Evolutionary conservation across 1,140 invertebrate genomes (phyloP), one percentile per base, ranked within the genome.

Genomic region (Zaprionus tsacasi): DNA sequence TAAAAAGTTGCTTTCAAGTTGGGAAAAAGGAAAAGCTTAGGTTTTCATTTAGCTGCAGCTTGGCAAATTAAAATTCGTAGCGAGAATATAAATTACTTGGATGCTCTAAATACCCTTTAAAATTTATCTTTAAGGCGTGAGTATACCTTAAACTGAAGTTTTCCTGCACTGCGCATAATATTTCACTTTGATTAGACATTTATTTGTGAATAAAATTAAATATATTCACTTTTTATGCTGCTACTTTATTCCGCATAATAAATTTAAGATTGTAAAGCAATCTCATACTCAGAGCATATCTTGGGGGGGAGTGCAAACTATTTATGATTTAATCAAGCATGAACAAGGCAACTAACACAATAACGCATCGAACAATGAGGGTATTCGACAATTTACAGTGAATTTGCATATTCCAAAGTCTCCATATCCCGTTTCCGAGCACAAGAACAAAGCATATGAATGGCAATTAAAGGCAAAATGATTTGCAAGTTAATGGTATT

Each of bases 301-400:
- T 15, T 27, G 36, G 38, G 13, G 13, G 38, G 13, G 36, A 67
- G 43, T 71, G 70, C 43, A 56, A 81, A 65, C 59, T 72, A 74
- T 73, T 83, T 82, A 78, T 71, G 72, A 67, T 59, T 83, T 83
- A 87, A 78, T 88, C 82, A 87, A 78, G 69, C 82, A 83, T 78
- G 58, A 83, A 87, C 70, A 78, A 64, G 48, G 56, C 60, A 69
- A 48, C 12, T 38, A 72, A 75, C 69, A 38, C 76, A 68, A 58
- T 27, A 58, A 64, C 15, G 45, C 33, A 12, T 38, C 27, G 15
- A 58, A 57, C 13, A 67, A 67, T 45, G 60, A 72, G 15, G 40
- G 13, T 55, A 48, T 67, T 66, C 43, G 66, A 72, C 57, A 61
- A 40, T 40, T 27, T 27, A 72, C 60, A 70, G 56, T 76, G 74